phyloP scores from a whole-genome alignment of 2,797 vertebrate genomes.

The Chanos chanos region DNA sequence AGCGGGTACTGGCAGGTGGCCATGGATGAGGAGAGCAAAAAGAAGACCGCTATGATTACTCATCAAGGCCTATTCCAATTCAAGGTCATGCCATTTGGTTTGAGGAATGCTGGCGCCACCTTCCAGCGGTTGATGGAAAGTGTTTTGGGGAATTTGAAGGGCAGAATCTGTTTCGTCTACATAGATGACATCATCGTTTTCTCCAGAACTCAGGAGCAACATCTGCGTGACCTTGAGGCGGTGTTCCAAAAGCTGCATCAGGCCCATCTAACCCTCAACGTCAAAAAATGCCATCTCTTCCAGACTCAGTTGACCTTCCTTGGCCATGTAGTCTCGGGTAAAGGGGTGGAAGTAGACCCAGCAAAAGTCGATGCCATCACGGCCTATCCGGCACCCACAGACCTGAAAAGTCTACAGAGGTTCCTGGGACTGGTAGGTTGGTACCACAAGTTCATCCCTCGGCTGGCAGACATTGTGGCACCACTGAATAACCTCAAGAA shows the following conservation, averaged over 20 bases:
- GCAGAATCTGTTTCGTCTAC: constrained; percentile 2
- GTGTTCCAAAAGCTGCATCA: neutral
- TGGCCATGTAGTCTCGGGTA: neutral
- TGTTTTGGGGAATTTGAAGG: neutral
- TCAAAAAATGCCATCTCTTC: neutral
- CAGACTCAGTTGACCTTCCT: neutral
- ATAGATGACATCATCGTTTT: constrained; percentile 7
- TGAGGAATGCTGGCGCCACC: neutral
- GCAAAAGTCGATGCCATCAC: too few species aligned
- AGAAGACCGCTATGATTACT: neutral
- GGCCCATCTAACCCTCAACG: neutral
- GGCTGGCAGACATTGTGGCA: neutral
- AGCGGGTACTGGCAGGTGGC: constrained; percentile 6
- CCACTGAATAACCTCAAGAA: constrained; percentile 11
- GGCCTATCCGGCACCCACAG: too few species aligned
- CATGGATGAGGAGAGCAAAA: neutral
- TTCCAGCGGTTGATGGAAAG: constrained; percentile 14
- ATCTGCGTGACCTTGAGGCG: neutral
- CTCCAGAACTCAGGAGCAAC: neutral
- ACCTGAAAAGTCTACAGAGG: neutral
- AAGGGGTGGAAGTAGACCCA: too few species aligned
- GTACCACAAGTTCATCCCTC: constrained; percentile 14
- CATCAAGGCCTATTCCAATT: constrained; percentile 5
- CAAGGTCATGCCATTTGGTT: constrained; percentile 9
- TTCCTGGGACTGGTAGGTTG: constrained; percentile 3